Evolutionary conservation across 2,888 invertebrate species (phyloP).

Genomic region (Nymphalis c-album): DNA sequence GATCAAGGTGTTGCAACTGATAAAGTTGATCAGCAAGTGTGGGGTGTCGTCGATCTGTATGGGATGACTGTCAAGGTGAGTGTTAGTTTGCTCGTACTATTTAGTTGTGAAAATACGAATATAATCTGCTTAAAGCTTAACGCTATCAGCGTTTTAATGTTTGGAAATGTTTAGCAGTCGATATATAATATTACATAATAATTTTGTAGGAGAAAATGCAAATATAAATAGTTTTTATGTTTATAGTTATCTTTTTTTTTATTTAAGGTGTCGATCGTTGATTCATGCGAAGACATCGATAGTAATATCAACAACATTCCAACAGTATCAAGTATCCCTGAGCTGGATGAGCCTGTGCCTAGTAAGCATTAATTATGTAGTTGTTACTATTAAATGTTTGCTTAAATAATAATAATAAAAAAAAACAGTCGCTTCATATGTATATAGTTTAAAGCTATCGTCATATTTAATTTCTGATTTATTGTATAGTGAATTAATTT

Average conservation of each 20-base stretch:
- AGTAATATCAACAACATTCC: constrained; percentile 71
- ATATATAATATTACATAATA: no score
- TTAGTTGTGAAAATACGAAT: no score
- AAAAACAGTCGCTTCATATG: background rate
- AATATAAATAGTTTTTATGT: background rate
- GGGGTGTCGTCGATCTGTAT: constrained; percentile 97
- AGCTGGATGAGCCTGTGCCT: constrained; percentile 58
- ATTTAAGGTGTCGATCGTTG: constrained; percentile 88
- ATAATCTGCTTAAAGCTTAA: no score
- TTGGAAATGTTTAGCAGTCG: no score
- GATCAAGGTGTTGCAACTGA: constrained; percentile 96
- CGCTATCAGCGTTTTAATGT: no score
- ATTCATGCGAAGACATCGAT: constrained; percentile 90
- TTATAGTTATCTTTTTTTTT: background rate
- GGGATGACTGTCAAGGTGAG: constrained; percentile 91
- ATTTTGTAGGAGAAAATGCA: no score
- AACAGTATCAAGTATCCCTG: constrained; percentile 48
- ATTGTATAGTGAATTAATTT: background rate
- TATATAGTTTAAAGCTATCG: background rate
- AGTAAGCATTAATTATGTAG: constrained; percentile 52
- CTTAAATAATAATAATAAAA: no score
- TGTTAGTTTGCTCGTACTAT: no score
- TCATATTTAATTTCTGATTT: background rate
- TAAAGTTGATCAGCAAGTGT: constrained; percentile 89
- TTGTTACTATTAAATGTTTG: background rate